Percentiles rank a stretch among this genome's conserved stretches.
phyloP scores from a whole-genome alignment of 1,140 invertebrate species.

The Cataglyphis hispanica region DNA sequence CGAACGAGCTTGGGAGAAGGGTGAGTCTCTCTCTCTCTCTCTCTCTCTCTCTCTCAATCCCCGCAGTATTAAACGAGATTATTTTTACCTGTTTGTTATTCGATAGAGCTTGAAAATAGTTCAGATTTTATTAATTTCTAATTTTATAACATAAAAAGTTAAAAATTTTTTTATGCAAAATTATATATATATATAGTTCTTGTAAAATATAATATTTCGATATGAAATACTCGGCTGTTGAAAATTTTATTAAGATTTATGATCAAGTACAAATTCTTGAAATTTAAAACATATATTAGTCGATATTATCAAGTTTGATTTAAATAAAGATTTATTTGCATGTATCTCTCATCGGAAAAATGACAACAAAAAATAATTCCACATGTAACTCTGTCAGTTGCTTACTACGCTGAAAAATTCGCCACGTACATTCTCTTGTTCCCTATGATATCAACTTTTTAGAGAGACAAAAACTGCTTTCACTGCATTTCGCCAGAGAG shows the following conservation, averaged over 20 bases:
- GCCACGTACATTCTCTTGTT: background rate
- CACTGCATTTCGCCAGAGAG: background rate
- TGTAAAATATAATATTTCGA: background rate
- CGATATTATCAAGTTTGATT: background rate
- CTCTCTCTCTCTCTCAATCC: no score
- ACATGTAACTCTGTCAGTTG: background rate
- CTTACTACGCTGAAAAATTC: background rate
- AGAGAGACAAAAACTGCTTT: conserved; percentile 24
- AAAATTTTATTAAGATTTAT: conserved; percentile 14
- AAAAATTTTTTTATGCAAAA: background rate
- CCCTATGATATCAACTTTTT: background rate
- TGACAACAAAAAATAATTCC: background rate
- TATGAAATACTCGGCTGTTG: background rate
- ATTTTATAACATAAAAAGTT: background rate
- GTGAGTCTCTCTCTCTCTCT: background rate
- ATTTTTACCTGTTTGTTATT: conserved; percentile 17
- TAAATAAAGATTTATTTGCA: background rate
- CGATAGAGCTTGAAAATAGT: background rate
- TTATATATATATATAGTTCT: background rate
- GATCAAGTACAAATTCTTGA: background rate
- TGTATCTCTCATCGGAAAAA: background rate
- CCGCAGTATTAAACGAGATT: conserved; percentile 7
- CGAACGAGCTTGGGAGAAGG: background rate
- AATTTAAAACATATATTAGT: background rate
- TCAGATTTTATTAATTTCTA: background rate